A percentile compares a stretch with the other conserved stretches of the same genome.
phyloP scores from a whole-genome alignment of 2,888 invertebrate species.

The Napeogenes inachia region DNA sequence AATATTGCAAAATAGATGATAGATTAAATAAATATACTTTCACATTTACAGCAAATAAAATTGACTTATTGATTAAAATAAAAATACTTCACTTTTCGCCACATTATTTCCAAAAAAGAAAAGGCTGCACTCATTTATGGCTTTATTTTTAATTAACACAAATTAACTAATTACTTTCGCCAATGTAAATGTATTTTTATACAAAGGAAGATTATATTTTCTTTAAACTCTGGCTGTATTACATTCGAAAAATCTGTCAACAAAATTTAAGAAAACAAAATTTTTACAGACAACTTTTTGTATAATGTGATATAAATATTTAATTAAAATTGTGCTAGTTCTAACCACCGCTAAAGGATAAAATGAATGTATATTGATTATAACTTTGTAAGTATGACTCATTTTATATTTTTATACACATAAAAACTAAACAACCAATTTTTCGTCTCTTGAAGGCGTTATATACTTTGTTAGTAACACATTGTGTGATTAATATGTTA shows the following conservation, averaged over 20 bases:
- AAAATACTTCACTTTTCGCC: no score
- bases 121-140: background rate
- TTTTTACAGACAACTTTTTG: background rate
- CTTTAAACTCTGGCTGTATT: constrained; percentile 2
- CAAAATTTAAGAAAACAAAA: background rate
- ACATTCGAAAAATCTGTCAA: background rate
- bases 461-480: no score
- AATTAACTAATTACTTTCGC: background rate
- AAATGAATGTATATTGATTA: background rate
- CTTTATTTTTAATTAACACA: background rate
- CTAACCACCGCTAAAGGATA: background rate
- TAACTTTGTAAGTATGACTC: background rate
- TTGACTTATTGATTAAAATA: background rate
- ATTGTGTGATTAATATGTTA: no score
- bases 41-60: background rate
- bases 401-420: background rate
- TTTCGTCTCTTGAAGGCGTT: no score
- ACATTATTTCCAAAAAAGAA: no score
- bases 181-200: background rate
- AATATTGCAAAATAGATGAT: no score
- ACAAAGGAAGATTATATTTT: background rate
- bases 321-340: constrained; percentile 5
- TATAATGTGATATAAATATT: background rate
- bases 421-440: background rate
- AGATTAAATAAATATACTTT: no score